phyloP scores from a whole-genome alignment of 2,888 invertebrate genomes.

The Cheilosia impressa region DNA sequence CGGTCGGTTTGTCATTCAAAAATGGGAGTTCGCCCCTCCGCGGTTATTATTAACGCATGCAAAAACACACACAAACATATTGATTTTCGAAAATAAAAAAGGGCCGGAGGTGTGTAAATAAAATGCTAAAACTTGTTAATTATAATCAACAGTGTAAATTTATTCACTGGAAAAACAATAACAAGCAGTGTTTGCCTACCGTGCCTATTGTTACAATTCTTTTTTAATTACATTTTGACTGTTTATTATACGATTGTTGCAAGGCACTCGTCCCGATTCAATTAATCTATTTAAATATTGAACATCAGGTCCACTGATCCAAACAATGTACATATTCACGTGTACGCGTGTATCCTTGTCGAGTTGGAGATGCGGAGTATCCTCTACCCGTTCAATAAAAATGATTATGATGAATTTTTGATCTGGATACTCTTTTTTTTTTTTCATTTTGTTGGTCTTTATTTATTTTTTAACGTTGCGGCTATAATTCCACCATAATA shows the following conservation, averaged over 20 bases:
- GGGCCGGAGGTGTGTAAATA: background rate
- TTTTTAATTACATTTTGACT: conserved; percentile 55
- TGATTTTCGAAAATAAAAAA: conserved; percentile 20
- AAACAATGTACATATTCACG: conserved; percentile 27
- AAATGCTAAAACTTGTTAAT: conserved; percentile 27
- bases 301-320: conserved; percentile 52
- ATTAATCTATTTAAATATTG: conserved; percentile 53
- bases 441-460: conserved; percentile 26
- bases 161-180: conserved; percentile 12
- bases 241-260: conserved; percentile 37
- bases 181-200: conserved; percentile 6
- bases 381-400: conserved; percentile 45
- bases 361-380: background rate
- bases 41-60: conserved; percentile 47
- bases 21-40: conserved; percentile 1
- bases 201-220: conserved; percentile 4
- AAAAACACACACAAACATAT: conserved; percentile 10
- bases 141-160: conserved; percentile 32
- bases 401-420: conserved; percentile 75
- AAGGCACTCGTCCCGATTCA: conserved; percentile 53
- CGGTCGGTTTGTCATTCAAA: conserved; percentile 38
- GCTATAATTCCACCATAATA: conserved; percentile 57
- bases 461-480: conserved; percentile 27
- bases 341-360: background rate
- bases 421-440: conserved; percentile 41